Conservation (phyloP, 2,113 vertebrate species). For the Pseudorhombus dupliciocellatus region DNA sequence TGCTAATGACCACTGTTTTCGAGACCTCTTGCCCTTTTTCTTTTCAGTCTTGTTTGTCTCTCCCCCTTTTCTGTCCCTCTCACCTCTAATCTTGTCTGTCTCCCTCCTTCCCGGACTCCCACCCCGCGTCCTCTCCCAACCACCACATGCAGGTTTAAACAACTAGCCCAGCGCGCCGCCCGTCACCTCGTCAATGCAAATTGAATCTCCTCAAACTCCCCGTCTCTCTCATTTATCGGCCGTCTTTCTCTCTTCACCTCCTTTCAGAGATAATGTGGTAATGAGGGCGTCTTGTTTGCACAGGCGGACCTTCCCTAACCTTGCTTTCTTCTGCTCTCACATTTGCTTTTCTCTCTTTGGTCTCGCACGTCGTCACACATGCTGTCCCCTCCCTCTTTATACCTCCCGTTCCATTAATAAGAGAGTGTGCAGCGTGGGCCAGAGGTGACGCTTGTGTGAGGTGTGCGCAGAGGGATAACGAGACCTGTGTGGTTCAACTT, state of each 20-base stretch:
- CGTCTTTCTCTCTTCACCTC: slow-evolving; percentile 22
- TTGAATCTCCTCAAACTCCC: slow-evolving; percentile 40
- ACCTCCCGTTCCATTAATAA: slow-evolving; percentile 45
- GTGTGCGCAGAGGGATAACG: slow-evolving; percentile 39
- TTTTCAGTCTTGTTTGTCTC: slow-evolving; percentile 45
- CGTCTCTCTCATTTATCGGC: slow-evolving; percentile 22
- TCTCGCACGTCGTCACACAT: slow-evolving; percentile 6
- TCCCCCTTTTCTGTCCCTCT: slow-evolving; percentile 38
- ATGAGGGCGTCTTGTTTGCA: slow-evolving; percentile 53
- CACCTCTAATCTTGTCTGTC: slow-evolving; percentile 42
- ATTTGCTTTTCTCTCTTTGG: slow-evolving; percentile 15
- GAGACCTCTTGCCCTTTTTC: slow-evolving; percentile 67
- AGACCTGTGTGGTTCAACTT: slow-evolving; percentile 9
- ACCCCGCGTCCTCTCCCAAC: background rate
- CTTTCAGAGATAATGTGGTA: slow-evolving; percentile 55
- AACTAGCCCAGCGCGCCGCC: slow-evolving; percentile 28
- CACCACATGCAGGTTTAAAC: slow-evolving; percentile 31
- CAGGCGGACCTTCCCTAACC: slow-evolving; percentile 42
- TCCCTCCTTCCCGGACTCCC: slow-evolving; percentile 3
- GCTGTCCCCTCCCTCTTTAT: slow-evolving; percentile 24
- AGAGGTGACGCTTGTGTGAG: slow-evolving; percentile 50
- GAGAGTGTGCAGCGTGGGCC: slow-evolving; percentile 11
- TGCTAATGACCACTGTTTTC: slow-evolving; percentile 70
- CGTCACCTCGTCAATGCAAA: slow-evolving; percentile 57
- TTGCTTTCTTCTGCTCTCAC: slow-evolving; percentile 27